A percentile compares a stretch with the other conserved stretches of the same genome.
phyloP scores from a whole-genome alignment of 2,797 vertebrate species.

The Florisuga fusca region DNA sequence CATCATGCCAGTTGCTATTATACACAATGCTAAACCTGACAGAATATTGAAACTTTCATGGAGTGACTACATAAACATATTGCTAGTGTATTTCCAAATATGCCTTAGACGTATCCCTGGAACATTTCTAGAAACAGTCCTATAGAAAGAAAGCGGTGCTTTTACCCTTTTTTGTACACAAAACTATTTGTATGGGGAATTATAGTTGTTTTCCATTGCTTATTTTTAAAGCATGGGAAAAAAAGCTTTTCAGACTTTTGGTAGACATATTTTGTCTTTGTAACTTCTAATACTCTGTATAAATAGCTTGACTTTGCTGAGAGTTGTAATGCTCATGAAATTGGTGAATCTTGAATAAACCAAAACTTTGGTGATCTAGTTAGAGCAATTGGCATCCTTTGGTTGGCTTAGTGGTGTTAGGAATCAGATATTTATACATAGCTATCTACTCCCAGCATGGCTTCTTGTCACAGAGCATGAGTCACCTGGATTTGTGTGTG shows the following conservation, averaged over 20 bases:
- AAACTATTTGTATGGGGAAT: background rate
- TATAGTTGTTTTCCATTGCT: background rate
- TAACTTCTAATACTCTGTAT: background rate
- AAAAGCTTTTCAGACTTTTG: background rate
- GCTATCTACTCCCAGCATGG: too few relatives aligned
- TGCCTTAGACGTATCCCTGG: background rate
- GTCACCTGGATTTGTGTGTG: background rate
- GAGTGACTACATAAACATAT: background rate
- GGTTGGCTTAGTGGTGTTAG: background rate
- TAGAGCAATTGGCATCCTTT: background rate
- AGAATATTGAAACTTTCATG: background rate
- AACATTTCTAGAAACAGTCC: background rate
- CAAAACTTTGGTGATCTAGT: background rate
- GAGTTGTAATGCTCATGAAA: background rate
- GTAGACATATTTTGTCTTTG: background rate
- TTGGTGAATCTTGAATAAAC: background rate
- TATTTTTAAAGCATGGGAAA: background rate
- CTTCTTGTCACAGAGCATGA: background rate
- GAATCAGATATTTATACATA: background rate
- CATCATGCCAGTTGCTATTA: background rate
- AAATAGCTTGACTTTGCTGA: background rate
- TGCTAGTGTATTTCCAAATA: background rate
- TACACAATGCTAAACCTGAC: background rate
- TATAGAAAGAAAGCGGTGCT: background rate
- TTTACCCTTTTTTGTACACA: background rate